Evolutionary conservation across 2,113 vertebrate species (phyloP).

Genomic region (Vimba vimba): DNA sequence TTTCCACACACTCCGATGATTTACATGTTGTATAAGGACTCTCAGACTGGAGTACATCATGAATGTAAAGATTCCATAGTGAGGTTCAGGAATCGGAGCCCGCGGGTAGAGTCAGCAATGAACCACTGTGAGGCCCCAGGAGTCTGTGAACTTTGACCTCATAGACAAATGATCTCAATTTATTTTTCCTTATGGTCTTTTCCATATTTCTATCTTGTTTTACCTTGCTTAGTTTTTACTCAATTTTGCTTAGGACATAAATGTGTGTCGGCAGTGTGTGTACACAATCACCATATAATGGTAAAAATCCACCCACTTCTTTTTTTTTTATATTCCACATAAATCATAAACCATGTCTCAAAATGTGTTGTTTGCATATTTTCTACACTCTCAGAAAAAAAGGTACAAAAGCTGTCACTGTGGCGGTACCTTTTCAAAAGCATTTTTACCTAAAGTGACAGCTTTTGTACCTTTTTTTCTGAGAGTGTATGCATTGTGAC

Average conservation of each 20-base stretch:
- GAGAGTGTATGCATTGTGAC: too few relatives aligned
- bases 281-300: too few relatives aligned
- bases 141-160: slow-evolving; percentile 42
- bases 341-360: too few relatives aligned
- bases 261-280: too few relatives aligned
- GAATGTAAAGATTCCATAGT: slow-evolving; percentile 13
- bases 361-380: too few relatives aligned
- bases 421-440: too few relatives aligned
- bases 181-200: slow-evolving; percentile 35
- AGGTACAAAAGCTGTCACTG: too few relatives aligned
- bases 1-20: slow-evolving; percentile 60
- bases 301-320: too few relatives aligned
- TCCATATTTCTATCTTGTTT: slow-evolving; percentile 19
- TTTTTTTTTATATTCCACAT: too few relatives aligned
- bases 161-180: slow-evolving; percentile 34
- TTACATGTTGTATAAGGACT: slow-evolving; percentile 58
- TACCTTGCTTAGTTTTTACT: not conserved
- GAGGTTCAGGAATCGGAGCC: slow-evolving; percentile 6
- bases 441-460: too few relatives aligned
- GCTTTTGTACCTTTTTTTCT: too few relatives aligned
- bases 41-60: not conserved
- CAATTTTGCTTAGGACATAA: not conserved
- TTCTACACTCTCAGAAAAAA: too few relatives aligned
- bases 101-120: not conserved
- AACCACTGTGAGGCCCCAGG: slow-evolving; percentile 26